Evolutionary conservation across 2,888 invertebrate species (phyloP), one percentile per base, ranked within the genome.

Genomic region (Drosophila rellima): DNA sequence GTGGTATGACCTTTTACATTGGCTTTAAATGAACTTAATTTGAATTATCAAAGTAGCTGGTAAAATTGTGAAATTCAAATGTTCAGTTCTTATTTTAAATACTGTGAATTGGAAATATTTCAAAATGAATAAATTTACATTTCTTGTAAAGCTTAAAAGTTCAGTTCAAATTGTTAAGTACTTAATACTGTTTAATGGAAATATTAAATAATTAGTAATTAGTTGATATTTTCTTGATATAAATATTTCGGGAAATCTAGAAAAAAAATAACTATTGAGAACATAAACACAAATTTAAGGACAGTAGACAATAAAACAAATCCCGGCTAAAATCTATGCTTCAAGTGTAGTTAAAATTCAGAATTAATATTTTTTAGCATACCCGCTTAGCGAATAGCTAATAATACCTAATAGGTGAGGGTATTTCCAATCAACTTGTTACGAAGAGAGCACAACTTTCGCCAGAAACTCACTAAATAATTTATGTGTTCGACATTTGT

Each of bases 401-500:
- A 51, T 42, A 15, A 1, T 13, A 3, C 39, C 39, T 1, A 8
- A 15, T 20, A 5, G 8, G 50, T 42, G 18, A 63, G 63, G 23
- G 63, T 63, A 55, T 55, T 17, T 3, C 10, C 33, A 26, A 39
- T 37, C 31, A 55, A 37, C 61, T 35, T 37, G 54, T 62, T 55
- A n/a, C 48, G 17, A 48, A 37, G 26, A 20, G 37, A 55, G 51
- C 35, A 10, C 23, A 66, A 74, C 77, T 77, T 77, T 77, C 78
- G 61, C 78, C 40, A 42, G n/a, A 40, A 56, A 60, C 62, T 60
- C 35, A 18, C 56, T 74, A 33, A 67, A 74, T 77, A 56, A 59
- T 67, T 67, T 11, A 77, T 44, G 60, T 42, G 47, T 74, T 69
- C 51, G 72, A 63, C 75, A 61, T 72, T 75, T 70, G 72, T 52